Evolutionary conservation across 2,113 vertebrate genomes (phyloP).

Genomic region (Laterallus jamaicensis): DNA sequence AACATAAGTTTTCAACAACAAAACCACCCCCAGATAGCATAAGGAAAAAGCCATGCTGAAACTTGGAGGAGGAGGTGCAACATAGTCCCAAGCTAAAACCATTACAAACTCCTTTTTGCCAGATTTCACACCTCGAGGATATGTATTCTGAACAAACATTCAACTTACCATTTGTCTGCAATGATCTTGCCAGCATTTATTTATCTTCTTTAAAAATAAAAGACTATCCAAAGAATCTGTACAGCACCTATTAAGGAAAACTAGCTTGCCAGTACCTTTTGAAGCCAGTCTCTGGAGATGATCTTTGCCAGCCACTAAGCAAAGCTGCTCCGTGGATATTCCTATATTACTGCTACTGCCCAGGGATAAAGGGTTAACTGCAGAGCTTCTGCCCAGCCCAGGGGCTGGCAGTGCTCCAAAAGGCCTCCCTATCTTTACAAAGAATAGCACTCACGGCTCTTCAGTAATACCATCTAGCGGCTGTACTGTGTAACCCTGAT

Average conservation of each 20-base stretch:
- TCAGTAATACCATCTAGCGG: constrained; percentile 53
- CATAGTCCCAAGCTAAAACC: background rate
- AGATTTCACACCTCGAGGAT: background rate
- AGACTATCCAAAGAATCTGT: constrained; percentile 84
- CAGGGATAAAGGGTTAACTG: background rate
- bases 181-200: constrained; percentile 85
- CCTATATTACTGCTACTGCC: background rate
- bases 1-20: background rate
- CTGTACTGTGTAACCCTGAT: background rate
- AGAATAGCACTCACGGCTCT: background rate
- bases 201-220: constrained; percentile 84
- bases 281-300: background rate
- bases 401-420: constrained; percentile 25
- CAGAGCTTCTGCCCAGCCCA: background rate
- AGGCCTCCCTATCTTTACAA: constrained; percentile 23
- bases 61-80: background rate
- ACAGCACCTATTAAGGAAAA: constrained; percentile 75
- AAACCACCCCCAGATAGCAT: background rate
- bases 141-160: background rate
- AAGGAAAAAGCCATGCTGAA: background rate
- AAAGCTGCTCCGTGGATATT: constrained; percentile 6
- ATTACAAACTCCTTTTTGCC: background rate
- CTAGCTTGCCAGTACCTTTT: background rate
- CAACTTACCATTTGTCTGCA: constrained; percentile 86
- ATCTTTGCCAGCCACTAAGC: constrained; percentile 21